These are phyloP conservation scores for Pseudochirops corinnae DNA, from an alignment of 2,797 vertebrate genomes.

Conservation along the genomic window DNA sequence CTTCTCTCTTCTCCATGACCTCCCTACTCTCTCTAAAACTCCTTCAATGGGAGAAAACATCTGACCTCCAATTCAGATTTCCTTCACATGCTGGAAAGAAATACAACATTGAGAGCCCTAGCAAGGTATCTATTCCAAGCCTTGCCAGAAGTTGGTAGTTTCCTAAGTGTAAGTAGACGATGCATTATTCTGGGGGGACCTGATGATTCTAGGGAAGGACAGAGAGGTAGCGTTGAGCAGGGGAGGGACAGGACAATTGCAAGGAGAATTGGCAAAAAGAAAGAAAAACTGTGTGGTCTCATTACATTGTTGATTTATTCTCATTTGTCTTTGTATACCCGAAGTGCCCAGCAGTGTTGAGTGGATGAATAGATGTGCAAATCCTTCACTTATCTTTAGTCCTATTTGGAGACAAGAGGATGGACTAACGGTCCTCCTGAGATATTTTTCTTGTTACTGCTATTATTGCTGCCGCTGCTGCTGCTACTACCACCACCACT, in stretches of 20 bases:
- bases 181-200: not conserved
- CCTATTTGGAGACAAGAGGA: not conserved
- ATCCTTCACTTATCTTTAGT: not conserved
- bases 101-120: not conserved
- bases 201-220: not conserved
- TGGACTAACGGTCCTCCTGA: not conserved
- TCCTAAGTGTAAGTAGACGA: not conserved
- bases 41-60: not conserved
- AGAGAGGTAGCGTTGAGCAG: not conserved
- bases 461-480: not conserved
- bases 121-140: not conserved
- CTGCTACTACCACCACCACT: rapidly evolving
- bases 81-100: not conserved
- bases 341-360: not conserved
- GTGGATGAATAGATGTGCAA: not conserved
- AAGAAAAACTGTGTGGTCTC: not conserved
- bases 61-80: not conserved
- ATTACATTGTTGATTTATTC: not conserved
- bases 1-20: not conserved
- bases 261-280: not conserved
- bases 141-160: not conserved
- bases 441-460: not conserved
- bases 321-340: not conserved
- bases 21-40: not conserved
- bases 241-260: not conserved